Evolutionary conservation across 2,113 vertebrate species (phyloP), one percentile per base, ranked within the genome.

Genomic region (Trematocara marginatum): DNA sequence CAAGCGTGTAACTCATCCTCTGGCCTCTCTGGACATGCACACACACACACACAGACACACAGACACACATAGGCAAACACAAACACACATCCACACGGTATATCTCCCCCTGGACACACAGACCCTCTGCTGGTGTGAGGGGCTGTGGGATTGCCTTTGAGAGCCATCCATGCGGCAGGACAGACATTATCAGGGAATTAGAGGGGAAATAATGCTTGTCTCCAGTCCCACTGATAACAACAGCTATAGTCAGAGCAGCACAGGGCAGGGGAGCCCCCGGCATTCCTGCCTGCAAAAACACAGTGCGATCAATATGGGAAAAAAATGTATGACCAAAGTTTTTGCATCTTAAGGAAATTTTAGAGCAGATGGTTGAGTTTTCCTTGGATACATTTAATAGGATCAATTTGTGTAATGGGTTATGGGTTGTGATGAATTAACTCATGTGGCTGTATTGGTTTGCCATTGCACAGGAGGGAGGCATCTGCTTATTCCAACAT

Each of bases 131-230:
- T 93, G 89, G 92, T 91, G 88, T 89, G 59, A 88, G 78, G 85
- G 92, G 91, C 91, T 94, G 92, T 92, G 90, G 85, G 86, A 80
- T 86, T 82, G 84, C 90, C 85, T 95, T 96, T 96, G 89, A 96
- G 91, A 95, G 71, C 49, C 95, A 95, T 88, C 92, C 95, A 96
- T 95, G 95, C 93, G 89, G 94, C 95, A 96, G 95, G 93, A 93
- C 84, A 86, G 94, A 96, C 95, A 95, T 95, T 94, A 95, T 94
- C 91, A 87, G 94, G 92, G 95, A 95, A 95, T 94, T 94, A 95
- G 95, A 94, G 93, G 92, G 92, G 94, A 95, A 95, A 93, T 96
- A 95, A 96, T 94, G 93, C 89, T 91, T 84, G 91, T 93, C 94
- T 95, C 92, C 92, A 90, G 66, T 90, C 86, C 91, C 82, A 92